Evolutionary conservation across 1,140 invertebrate genomes (phyloP).

Genomic region (Trachelipus rathkii): DNA sequence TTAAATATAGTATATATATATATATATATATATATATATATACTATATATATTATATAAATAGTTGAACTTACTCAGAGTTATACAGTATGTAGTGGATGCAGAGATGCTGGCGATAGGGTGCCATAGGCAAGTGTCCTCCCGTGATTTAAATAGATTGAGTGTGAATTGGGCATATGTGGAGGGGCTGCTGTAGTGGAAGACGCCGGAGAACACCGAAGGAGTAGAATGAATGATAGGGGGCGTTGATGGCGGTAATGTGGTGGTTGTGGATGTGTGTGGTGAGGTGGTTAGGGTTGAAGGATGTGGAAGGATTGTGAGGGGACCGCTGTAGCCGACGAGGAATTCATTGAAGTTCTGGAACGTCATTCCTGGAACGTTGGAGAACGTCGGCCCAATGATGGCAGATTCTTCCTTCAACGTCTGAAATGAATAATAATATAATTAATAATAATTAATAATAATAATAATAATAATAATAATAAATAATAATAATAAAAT

Average conservation of each 20-base stretch:
- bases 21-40: too few relatives aligned
- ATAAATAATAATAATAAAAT: too few relatives aligned
- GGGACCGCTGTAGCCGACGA: constrained; percentile 54
- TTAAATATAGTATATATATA: too few relatives aligned
- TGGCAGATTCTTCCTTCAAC: constrained; percentile 62
- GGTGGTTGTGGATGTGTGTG: constrained; percentile 21
- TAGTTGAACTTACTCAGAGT: too few relatives aligned
- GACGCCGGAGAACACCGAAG: constrained; percentile 39
- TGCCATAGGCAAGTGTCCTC: constrained; percentile 49
- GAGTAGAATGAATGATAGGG: constrained; percentile 21
- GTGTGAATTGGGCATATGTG: constrained; percentile 44
- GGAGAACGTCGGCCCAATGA: constrained; percentile 62
- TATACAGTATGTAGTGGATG: constrained; percentile 53
- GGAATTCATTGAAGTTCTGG: constrained; percentile 68
- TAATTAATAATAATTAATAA: too few relatives aligned
- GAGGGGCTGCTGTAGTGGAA: constrained; percentile 43
- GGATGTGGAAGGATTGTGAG: constrained; percentile 33
- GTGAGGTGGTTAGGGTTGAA: constrained; percentile 6
- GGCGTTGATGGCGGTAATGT: constrained; percentile 29
- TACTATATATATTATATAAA: too few relatives aligned
- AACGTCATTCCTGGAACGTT: constrained; percentile 70
- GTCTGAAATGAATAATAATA: constrained; percentile 55
- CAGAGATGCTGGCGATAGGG: constrained; percentile 57
- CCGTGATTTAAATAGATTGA: constrained; percentile 41
- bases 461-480: too few relatives aligned